These are phyloP conservation scores for Acanthurus leucopareius DNA, from an alignment of 2,797 vertebrate species.

Conservation along the genomic window DNA sequence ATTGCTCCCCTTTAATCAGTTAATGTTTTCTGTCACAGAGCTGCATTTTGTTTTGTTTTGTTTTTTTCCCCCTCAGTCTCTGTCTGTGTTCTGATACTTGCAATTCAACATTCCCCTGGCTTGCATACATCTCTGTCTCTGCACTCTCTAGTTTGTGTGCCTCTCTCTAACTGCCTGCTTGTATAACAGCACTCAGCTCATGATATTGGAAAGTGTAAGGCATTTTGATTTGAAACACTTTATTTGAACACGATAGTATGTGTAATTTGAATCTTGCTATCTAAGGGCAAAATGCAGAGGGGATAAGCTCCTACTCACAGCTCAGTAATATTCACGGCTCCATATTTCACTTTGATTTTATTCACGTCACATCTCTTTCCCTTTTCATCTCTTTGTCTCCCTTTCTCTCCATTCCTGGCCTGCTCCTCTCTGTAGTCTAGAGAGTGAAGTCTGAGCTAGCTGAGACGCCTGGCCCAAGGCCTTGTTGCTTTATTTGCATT, in stretches of 20 bases:
- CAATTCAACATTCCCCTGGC: conserved; percentile 19
- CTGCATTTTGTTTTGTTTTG: neutral
- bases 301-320: conserved; percentile 71
- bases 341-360: conserved; percentile 77
- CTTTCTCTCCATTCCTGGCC: conserved; percentile 69
- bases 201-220: conserved; percentile 39
- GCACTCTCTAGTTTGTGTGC: conserved; percentile 22
- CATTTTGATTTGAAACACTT: conserved; percentile 61
- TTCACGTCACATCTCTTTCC: conserved; percentile 72
- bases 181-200: conserved; percentile 33
- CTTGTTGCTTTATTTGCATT: conserved; percentile 84
- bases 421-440: conserved; percentile 74
- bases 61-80: conserved; percentile 4
- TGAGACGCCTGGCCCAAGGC: conserved; percentile 80
- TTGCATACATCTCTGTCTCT: conserved; percentile 18
- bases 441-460: conserved; percentile 82
- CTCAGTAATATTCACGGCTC: conserved; percentile 65
- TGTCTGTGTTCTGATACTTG: conserved; percentile 9
- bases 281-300: conserved; percentile 65
- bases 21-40: conserved; percentile 35
- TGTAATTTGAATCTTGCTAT: conserved; percentile 61
- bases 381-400: conserved; percentile 77
- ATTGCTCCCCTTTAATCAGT: conserved; percentile 10
- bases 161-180: conserved; percentile 41
- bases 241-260: conserved; percentile 49